phyloP scores from a whole-genome alignment of 2,888 invertebrate genomes.

The Philaethria dido region DNA sequence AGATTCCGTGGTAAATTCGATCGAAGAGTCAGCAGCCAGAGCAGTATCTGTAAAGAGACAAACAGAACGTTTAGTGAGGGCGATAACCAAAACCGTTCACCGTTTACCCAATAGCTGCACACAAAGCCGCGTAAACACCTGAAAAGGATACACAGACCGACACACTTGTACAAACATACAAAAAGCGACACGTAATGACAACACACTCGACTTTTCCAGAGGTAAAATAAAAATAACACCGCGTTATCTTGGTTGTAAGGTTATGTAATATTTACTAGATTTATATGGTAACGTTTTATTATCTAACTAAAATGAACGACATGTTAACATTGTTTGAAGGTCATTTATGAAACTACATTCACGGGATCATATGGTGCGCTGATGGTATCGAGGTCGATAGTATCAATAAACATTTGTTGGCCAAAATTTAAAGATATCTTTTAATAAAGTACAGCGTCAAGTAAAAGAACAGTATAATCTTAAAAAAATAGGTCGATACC shows the following conservation, averaged over 20 bases:
- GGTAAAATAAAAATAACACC: constrained; percentile 22
- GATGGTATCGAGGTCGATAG: constrained; percentile 22
- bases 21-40: constrained; percentile 57
- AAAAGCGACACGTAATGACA: constrained; percentile 54
- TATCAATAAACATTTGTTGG: constrained; percentile 14
- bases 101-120: constrained; percentile 62
- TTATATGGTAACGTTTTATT: neutral
- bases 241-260: constrained; percentile 23
- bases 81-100: constrained; percentile 65
- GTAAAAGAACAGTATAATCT: neutral
- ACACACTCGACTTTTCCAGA: constrained; percentile 33
- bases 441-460: neutral
- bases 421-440: no score
- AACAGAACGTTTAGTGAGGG: constrained; percentile 66
- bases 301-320: constrained; percentile 13
- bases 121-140: constrained; percentile 65
- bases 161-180: constrained; percentile 65
- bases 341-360: constrained; percentile 14
- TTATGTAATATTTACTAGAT: constrained; percentile 18
- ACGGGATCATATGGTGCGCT: constrained; percentile 16
- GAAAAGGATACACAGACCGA: constrained; percentile 60
- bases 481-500: neutral
- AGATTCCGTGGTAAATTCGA: constrained; percentile 25
- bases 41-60: constrained; percentile 79
- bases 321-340: constrained; percentile 17